Evolutionary conservation across 2,113 vertebrate genomes (phyloP).

Genomic region (Daubentonia madagascariensis): DNA sequence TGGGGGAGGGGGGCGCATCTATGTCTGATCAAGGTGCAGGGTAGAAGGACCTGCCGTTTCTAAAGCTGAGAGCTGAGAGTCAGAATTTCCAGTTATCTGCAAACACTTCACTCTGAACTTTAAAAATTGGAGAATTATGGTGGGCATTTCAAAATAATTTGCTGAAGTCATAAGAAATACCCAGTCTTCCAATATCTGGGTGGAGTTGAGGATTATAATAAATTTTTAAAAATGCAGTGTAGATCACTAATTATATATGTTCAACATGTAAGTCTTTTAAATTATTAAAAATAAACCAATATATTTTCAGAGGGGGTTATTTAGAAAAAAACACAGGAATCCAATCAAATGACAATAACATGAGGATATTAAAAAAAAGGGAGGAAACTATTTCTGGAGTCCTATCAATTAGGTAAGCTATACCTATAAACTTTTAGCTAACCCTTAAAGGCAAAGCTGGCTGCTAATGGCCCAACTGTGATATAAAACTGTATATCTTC

Average conservation of each 20-base stretch:
- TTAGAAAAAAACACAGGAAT: not conserved
- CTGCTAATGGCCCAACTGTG: not conserved
- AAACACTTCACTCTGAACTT: not conserved
- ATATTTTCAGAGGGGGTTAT: not conserved
- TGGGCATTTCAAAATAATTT: not conserved
- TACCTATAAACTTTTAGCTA: not conserved
- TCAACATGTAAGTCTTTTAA: not conserved
- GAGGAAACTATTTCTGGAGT: not conserved
- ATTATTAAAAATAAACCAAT: not conserved
- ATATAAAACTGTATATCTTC: not conserved
- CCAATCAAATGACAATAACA: not conserved
- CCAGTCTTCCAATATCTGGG: not conserved
- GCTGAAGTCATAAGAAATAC: not conserved
- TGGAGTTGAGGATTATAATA: not conserved
- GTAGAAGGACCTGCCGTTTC: not conserved
- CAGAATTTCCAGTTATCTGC: not conserved
- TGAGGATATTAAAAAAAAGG: not conserved
- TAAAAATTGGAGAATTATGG: not conserved
- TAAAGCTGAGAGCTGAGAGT: not conserved
- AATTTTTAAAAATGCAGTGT: not conserved
- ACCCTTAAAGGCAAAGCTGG: not conserved
- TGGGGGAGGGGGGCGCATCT: accelerated
- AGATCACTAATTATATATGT: not conserved
- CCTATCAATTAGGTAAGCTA: not conserved
- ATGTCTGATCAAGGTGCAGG: accelerated